phyloP scores from a whole-genome alignment of 2,797 vertebrate species.

The Cossypha niveicapilla region DNA sequence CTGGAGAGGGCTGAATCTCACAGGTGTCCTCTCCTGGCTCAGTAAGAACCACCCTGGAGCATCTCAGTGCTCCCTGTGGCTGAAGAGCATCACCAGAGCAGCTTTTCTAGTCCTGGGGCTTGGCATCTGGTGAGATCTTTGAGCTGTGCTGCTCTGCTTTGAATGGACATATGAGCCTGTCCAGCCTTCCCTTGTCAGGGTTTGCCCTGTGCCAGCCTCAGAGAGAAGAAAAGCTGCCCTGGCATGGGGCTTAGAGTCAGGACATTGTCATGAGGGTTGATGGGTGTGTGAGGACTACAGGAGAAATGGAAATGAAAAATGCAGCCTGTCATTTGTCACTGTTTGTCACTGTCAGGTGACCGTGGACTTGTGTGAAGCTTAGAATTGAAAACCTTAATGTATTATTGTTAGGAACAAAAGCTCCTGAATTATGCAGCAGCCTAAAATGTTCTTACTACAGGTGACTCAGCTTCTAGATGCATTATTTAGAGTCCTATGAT shows the following conservation, averaged over 20 bases:
- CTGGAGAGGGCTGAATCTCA: background rate
- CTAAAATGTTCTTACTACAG: background rate
- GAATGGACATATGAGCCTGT: background rate
- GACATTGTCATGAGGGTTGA: background rate
- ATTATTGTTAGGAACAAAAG: slow-evolving; percentile 2
- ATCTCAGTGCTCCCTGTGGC: background rate
- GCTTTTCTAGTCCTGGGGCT: background rate
- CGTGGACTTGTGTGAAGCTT: background rate
- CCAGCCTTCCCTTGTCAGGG: background rate
- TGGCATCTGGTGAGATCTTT: background rate
- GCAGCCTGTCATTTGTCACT: background rate
- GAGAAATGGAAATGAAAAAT: background rate
- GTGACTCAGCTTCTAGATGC: slow-evolving; percentile 21
- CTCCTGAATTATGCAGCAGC: slow-evolving; percentile 2
- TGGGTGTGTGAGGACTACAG: background rate
- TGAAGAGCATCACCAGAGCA: background rate
- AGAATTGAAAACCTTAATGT: background rate
- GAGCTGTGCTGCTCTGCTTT: background rate
- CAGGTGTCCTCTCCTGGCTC: rapidly evolving
- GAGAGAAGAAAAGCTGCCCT: background rate
- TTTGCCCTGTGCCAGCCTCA: background rate
- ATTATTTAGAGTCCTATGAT: background rate
- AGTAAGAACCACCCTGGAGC: background rate
- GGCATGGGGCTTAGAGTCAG: background rate
- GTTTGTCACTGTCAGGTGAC: background rate